Evolutionary conservation across 2,888 invertebrate species (phyloP), one percentile per base, ranked within the genome.

Genomic region (Augiades crinisus): DNA sequence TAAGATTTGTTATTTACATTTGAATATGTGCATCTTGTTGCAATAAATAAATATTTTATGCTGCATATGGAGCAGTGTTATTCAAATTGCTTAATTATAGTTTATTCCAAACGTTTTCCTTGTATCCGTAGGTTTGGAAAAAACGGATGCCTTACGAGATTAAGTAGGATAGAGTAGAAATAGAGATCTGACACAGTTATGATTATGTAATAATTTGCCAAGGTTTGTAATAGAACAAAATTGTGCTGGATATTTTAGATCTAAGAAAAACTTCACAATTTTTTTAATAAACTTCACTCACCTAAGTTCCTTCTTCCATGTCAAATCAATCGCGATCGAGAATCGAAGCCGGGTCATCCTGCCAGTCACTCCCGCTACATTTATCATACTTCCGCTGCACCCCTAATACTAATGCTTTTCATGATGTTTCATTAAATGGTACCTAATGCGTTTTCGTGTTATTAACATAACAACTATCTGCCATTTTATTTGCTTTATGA

Each of bases 401-500:
- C 87, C 86, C 64, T 61, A 69, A 70, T 75, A 72, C 75, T 79
- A 81, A 82, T 78, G 79, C 75, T 79, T 83, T 86, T 81, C 80
- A 85, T 87, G 85, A 87, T 81, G 82, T 89, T 86, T 89, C 86
- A 86, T 89, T 88, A 86, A 78, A 78, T 75, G 71, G 68, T n/a
- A n/a, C n/a, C n/a, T 82, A 86, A 83, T 81, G 80, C 73, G 75
- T 79, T 75, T 70, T 70, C 72, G 77, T 77, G 73, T 65, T 22
- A 22, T 22, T 38, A 13, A 3, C 8, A 3, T 8, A 37, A 3
- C 1, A n/a, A 1, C 1, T 38, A 21, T 24, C 14, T 24, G n/a
- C 27, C 10, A 10, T 10, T 27, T 10, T 10, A 19, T 19, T 19
- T 4, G 19, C 19, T 19, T 5, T 19, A 19, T 10, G n/a, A n/a